Conservation (phyloP, 2,888 invertebrate species). For the Mystacides longicornis region DNA sequence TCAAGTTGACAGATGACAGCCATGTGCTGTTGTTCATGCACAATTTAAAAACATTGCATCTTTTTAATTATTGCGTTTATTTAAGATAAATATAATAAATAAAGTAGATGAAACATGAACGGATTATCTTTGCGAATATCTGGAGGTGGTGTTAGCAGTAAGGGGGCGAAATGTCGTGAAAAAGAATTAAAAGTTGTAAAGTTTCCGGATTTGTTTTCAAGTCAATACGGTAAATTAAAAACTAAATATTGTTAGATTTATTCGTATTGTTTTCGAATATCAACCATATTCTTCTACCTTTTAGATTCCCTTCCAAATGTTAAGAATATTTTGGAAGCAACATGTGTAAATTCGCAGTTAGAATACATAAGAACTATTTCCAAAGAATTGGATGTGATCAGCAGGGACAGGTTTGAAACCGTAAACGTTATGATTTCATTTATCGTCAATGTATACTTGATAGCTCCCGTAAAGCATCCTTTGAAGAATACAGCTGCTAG, state of each 20-base stretch:
- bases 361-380: conserved; percentile 16
- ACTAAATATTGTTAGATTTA: no score
- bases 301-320: conserved; percentile 11
- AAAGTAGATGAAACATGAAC: conserved; percentile 15
- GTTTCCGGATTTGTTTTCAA: neutral
- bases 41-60: neutral
- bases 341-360: conserved; percentile 16
- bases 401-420: no score
- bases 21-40: neutral
- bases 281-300: conserved; percentile 3
- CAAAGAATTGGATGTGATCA: neutral
- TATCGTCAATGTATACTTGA: conserved; percentile 34
- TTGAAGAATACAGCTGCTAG: conserved; percentile 35
- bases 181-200: neutral
- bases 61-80: neutral
- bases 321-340: conserved; percentile 12
- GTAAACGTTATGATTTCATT: conserved; percentile 29
- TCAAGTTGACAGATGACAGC: neutral
- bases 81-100: neutral
- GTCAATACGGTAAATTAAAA: neutral
- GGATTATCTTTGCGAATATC: conserved; percentile 19
- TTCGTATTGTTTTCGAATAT: neutral
- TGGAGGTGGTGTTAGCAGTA: conserved; percentile 4
- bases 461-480: conserved; percentile 36
- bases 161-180: conserved; percentile 6